Base-by-base conservation (phyloP, 1,140 invertebrate genomes). In the Cydia strobilella region DNA sequence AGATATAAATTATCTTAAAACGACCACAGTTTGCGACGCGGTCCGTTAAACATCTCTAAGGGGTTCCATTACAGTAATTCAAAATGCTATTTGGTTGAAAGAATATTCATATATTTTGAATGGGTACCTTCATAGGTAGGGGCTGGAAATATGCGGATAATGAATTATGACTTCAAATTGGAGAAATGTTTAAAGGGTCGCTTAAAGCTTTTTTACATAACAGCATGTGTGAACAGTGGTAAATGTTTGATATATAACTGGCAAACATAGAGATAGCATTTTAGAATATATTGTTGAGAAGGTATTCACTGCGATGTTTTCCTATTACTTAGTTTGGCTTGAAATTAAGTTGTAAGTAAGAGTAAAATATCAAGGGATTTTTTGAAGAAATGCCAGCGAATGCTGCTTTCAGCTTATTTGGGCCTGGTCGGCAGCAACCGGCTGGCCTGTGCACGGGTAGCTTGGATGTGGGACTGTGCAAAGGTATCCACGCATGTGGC, bases 51-150 rank as follows among this genome's bases (percentile, higher is more conserved):
- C 65, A 69, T 69, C 65, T 69, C 31, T 18, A 66, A 69, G 65
- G 35, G 65, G 27, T 18, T 4, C 65, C 65, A 42, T 69, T 69
- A 69, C 65, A 42, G 65, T 69, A 69, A 69, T 69, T 69, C 65
- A 69, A 69, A 69, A 69, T 69, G 65, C 65, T 69, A 69, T 69
- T 69, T 69, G 65, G 27, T 18, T 69, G 65, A 35, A 69, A 69
- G 65, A 69, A 69, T 69, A 39, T 39, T 69, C 35, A 69, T 69
- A 35, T 69, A 69, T 25, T 35, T 51, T 51, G 48, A 51, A 69
- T 66, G n/a, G 51, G 51, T 18, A 54, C 51, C 6, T 66, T 35
- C 63, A 66, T 35, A 69, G 9, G n/a, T 10, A 69, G 15, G 65
- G 31, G 12, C n/a, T 69, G 27, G 65, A 65, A 25, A 15, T 35